Evolutionary conservation across 2,113 vertebrate genomes (phyloP), one percentile per base, ranked within the genome.

Genomic region (Fregata magnificens): DNA sequence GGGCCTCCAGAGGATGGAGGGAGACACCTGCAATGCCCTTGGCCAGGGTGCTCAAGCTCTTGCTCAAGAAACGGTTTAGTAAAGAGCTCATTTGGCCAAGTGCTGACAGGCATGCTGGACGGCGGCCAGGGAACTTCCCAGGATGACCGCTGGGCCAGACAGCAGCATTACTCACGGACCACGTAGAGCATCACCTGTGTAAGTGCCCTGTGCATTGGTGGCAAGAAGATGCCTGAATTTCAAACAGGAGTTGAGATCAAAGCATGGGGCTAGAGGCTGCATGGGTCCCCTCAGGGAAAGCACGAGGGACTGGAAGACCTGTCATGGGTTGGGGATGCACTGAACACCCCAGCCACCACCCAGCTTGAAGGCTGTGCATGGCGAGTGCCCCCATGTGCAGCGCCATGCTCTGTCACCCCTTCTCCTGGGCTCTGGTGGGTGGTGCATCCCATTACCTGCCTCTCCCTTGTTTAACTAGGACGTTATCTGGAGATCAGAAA

Each of bases 361-460:
- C 40, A 49, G 31, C 52, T 66, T 2, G 1, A 31, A 36, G 82
- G 58, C 52, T 36, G 1, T 1, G 26, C 11, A 0, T 0, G 9
- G 3, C 2, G 5, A 16, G 42, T 76, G 52, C 4, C 11, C n/a
- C 42, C 26, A 11, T 3, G 1, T 2, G 8, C 29, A 20, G 44
- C 7, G 32, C 15, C 0, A 0, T 16, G 52, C 40, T 34, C 61
- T 0, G 1, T 40, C 2, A 2, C 11, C 18, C 9, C 11, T 63
- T 63, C 31, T 62, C 36, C 71, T 1, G 10, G n/a, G 34, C 42
- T 83, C 17, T 4, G 2, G 40, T 31, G 20, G 40, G 49, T 34
- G 4, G 0, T 11, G 32, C 38, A 19, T 25, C 59, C 72, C 38
- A 3, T 42, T 6, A 14, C 7, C 63, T 16, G 21, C 71, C 42